Conservation (phyloP, 2,888 invertebrate genomes). For the Eretmocerus hayati region DNA sequence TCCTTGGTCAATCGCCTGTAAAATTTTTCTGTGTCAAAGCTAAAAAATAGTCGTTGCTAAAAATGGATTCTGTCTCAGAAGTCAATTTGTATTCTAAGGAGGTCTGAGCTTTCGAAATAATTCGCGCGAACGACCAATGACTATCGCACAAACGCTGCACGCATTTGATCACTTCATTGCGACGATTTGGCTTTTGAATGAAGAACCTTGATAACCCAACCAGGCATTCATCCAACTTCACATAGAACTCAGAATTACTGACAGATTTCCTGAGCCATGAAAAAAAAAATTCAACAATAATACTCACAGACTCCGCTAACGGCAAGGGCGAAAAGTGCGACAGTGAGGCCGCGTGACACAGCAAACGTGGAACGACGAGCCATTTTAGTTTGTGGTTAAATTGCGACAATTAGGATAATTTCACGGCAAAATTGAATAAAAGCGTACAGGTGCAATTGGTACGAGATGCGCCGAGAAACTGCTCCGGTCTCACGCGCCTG, state of each 20-base stretch:
- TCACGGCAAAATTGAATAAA: neutral
- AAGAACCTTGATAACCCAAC: no score
- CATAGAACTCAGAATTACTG: neutral
- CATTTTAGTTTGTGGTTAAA: neutral
- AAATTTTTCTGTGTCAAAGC: no score
- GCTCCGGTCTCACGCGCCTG: neutral
- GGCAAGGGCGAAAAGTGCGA: neutral
- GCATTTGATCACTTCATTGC: neutral
- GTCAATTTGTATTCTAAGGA: no score
- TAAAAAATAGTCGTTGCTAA: no score
- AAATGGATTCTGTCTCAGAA: no score
- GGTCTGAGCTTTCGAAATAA: no score
- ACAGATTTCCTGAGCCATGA: neutral
- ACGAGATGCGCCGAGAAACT: neutral
- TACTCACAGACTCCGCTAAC: neutral
- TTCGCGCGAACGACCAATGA: no score
- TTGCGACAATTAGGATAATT: neutral
- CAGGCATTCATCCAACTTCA: no score
- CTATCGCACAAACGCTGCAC: no score
- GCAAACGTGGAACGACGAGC: neutral
- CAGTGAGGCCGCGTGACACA: neutral
- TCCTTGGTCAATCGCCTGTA: no score
- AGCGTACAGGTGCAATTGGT: neutral
- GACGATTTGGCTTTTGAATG: neutral
- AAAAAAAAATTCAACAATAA: neutral